These are phyloP conservation scores for Hippocampus zosterae DNA, from an alignment of 2,113 vertebrate genomes.

Conservation along the genomic window DNA sequence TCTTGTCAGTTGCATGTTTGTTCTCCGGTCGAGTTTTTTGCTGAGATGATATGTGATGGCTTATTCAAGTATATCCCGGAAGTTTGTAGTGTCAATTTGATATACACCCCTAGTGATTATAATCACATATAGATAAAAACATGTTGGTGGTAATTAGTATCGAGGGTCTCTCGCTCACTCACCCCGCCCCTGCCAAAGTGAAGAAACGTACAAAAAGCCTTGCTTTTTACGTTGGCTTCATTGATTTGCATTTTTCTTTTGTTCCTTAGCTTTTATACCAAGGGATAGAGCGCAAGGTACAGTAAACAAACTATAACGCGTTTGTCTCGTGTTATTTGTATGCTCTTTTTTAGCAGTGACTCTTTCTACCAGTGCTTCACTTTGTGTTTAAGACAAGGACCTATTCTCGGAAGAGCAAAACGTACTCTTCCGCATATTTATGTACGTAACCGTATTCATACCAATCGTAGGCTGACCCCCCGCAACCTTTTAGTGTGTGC, in stretches of 20 bases:
- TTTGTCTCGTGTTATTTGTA: conserved; percentile 71
- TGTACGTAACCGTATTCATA: conserved; percentile 73
- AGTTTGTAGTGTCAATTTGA: conserved; percentile 62
- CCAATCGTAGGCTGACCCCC: conserved; percentile 63
- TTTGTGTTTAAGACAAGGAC: conserved; percentile 68
- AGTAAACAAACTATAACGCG: conserved; percentile 69
- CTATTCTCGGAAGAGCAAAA: conserved; percentile 66
- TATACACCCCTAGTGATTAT: conserved; percentile 59
- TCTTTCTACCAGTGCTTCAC: conserved; percentile 71
- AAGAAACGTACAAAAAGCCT: conserved; percentile 61
- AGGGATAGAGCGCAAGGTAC: conserved; percentile 62
- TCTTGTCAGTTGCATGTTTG: conserved; percentile 77
- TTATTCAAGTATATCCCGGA: conserved; percentile 67
- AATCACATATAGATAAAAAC: conserved; percentile 59
- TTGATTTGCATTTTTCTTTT: conserved; percentile 55
- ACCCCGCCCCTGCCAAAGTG: conserved; percentile 50
- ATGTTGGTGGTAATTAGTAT: conserved; percentile 47
- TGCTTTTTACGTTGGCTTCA: conserved; percentile 59
- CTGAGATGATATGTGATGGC: conserved; percentile 67
- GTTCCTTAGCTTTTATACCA: conserved; percentile 71
- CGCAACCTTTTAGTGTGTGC: conserved; percentile 62
- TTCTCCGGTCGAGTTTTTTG: conserved; percentile 71
- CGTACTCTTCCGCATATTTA: conserved; percentile 74
- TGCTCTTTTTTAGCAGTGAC: conserved; percentile 73
- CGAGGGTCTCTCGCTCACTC: conserved; percentile 17